phyloP scores from a whole-genome alignment of 2,797 vertebrate species.

The Perdix hodgsoniae region DNA sequence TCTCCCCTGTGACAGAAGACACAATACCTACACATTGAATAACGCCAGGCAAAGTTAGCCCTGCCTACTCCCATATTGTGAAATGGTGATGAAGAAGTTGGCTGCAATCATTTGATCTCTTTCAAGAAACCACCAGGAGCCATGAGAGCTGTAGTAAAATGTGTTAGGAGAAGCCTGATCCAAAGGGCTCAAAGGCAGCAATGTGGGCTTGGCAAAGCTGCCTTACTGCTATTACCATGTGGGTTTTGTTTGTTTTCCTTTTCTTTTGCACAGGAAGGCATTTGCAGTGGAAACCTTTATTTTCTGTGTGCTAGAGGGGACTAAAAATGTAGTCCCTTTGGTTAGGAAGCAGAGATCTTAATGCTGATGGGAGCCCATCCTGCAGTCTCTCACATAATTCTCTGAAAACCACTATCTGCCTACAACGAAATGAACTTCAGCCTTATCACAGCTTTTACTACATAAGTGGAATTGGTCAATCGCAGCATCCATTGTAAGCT shows the following conservation, averaged over 20 bases:
- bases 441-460: not conserved
- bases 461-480: not conserved
- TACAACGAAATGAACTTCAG: not conserved
- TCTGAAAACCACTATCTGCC: constrained; percentile 8
- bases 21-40: not conserved
- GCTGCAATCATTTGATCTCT: not conserved
- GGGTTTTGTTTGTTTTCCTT: not conserved
- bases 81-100: not conserved
- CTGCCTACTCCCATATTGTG: not conserved
- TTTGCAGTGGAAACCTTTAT: not conserved
- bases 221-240: not conserved
- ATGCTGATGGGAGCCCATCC: not conserved
- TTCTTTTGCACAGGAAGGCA: not conserved
- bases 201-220: not conserved
- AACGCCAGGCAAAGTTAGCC: not conserved
- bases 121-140: not conserved
- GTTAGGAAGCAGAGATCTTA: not conserved
- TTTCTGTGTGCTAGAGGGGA: not conserved
- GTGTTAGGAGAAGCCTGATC: not conserved
- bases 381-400: not conserved
- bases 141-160: not conserved
- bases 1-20: not conserved
- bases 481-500: not conserved
- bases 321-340: not conserved
- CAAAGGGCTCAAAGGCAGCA: not conserved